Evolutionary conservation across 1,140 invertebrate genomes (phyloP).

Genomic region (Medauroidea extradentata): DNA sequence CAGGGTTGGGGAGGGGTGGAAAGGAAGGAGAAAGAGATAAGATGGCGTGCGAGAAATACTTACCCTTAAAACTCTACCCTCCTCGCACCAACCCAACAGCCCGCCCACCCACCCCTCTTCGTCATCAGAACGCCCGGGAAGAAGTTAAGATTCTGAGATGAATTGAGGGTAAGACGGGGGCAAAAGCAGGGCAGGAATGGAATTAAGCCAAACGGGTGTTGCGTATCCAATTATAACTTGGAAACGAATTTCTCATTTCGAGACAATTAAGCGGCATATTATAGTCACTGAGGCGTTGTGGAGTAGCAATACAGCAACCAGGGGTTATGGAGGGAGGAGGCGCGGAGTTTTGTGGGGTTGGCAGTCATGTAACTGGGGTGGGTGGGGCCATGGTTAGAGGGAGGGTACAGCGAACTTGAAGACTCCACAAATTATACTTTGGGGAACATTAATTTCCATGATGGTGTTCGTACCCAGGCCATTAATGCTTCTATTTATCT

Average conservation of each 20-base stretch:
- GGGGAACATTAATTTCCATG: slow-evolving; percentile 47
- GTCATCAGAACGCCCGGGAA: slow-evolving; percentile 10
- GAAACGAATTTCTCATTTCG: slow-evolving; percentile 47
- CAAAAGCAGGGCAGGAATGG: slow-evolving; percentile 11
- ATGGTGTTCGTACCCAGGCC: slow-evolving; percentile 24
- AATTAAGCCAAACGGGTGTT: slow-evolving; percentile 22
- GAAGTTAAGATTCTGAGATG: slow-evolving; percentile 11
- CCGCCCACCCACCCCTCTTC: not conserved
- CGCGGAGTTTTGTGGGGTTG: too few relatives aligned
- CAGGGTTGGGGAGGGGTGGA: not conserved
- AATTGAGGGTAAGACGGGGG: slow-evolving; percentile 16
- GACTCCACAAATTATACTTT: slow-evolving; percentile 47
- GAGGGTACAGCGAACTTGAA: slow-evolving; percentile 13
- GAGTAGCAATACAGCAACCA: slow-evolving; percentile 33
- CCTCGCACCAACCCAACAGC: not conserved
- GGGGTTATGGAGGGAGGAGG: not conserved
- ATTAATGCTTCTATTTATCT: too few relatives aligned
- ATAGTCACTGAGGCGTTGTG: slow-evolving; percentile 40
- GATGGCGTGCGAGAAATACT: not conserved
- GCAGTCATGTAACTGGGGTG: not conserved
- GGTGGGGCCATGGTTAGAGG: not conserved
- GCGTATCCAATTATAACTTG: slow-evolving; percentile 47
- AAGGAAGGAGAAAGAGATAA: not conserved
- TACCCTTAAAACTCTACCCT: slow-evolving; percentile 2
- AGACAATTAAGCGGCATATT: slow-evolving; percentile 48